A percentile compares a stretch with the other conserved stretches of the same genome.
Conservation (phyloP, 2,113 vertebrate genomes). For the Cercopithecus mona region DNA sequence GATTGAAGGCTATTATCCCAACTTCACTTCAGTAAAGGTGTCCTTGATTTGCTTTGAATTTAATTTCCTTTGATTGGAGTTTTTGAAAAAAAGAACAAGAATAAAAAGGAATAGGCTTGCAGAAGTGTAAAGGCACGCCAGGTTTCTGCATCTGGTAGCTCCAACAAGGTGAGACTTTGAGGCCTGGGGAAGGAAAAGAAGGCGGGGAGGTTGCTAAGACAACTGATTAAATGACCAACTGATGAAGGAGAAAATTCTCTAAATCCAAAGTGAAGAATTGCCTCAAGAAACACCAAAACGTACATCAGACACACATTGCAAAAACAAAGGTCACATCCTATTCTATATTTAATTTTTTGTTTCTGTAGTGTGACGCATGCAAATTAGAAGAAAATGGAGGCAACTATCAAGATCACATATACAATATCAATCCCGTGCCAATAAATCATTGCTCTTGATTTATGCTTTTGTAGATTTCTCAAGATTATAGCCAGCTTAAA, state of each 20-base stretch:
- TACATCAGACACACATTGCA: background rate
- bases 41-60: constrained; percentile 38
- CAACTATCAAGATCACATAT: background rate
- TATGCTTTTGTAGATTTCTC: background rate
- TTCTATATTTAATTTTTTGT: background rate
- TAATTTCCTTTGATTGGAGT: background rate
- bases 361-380: background rate
- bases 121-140: background rate
- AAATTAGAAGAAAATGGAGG: background rate
- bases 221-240: background rate
- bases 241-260: background rate
- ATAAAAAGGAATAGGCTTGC: background rate
- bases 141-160: rapidly evolving
- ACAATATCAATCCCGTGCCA: background rate
- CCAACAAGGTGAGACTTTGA: rapidly evolving
- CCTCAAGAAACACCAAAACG: background rate
- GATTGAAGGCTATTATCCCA: background rate
- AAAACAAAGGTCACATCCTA: background rate
- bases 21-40: background rate
- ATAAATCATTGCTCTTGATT: background rate
- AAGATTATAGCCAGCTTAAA: background rate
- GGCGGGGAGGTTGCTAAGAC: background rate
- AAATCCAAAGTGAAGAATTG: background rate
- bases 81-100: background rate
- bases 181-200: background rate